Base-by-base conservation (phyloP, 53 echinoderm and acorn worm species). In the Holothuria scabra region DNA sequence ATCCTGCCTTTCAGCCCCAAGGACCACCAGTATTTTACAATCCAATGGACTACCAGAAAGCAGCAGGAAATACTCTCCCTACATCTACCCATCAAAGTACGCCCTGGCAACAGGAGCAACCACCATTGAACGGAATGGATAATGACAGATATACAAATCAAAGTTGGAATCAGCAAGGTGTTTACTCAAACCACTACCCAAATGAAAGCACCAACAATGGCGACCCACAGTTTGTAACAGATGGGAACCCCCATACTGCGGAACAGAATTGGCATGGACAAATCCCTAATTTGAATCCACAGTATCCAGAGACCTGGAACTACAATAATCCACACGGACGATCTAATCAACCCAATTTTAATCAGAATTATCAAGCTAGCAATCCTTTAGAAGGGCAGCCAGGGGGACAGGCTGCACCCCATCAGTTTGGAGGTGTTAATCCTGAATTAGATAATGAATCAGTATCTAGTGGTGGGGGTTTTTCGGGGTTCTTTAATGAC, bases 11-110 rank as follows among this genome's bases (percentile, higher is more conserved):
- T 30, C 78, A 78, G 33, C 78, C 78, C 20, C 78, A 78, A 58
- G 78, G 78, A 29, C 78, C 78, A 29, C 78, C 78, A 78, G 78
- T 78, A 29, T 78, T 78, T 56, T 78, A 56, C 32, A 78, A 78
- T 31, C 78, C 78, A 21, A 78, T 78, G 78, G 78, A 56, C 58
- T 78, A 78, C 58, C 78, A 78, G 14, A 78, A 78, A 33, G 34
- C 56, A 23, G 58, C 59, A 33, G 78, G 59, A 30, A 78, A 56
- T 28, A 28, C 28, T 59, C 78, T 32, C 8, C 78, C 78, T 13
- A n/a, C 59, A 31, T 26, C 78, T 32, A 78, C 58, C 78, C 25
- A 72, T 72, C 72, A 72, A 34, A 48, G 48, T 48, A 48, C 44
- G 12, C 56, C 19, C 78, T 78, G 78, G 78, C 78, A 78, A 32